phyloP scores from a whole-genome alignment of 2,797 vertebrate species.

The Gouania willdenowi region DNA sequence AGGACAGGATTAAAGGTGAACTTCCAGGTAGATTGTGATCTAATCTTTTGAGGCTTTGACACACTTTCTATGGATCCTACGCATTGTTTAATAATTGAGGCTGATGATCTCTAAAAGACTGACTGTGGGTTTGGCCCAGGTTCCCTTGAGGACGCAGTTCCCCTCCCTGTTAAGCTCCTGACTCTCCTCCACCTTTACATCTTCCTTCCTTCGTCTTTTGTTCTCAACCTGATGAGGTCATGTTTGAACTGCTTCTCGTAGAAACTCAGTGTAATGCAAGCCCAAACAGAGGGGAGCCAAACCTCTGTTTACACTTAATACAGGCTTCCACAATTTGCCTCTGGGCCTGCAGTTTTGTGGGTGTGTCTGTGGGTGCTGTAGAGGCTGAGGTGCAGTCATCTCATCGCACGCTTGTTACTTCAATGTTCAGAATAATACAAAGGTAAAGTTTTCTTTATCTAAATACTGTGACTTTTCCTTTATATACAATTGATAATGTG shows the following conservation, averaged over 20 bases:
- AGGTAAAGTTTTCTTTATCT: too few species aligned
- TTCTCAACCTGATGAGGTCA: conserved; percentile 74
- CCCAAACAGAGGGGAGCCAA: conserved; percentile 70
- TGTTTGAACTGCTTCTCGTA: conserved; percentile 62
- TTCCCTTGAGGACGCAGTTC: conserved; percentile 36
- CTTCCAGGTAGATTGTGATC: too few species aligned
- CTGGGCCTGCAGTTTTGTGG: conserved; percentile 24
- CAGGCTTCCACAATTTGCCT: conserved; percentile 70
- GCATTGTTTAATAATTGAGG: too few species aligned
- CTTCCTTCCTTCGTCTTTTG: conserved; percentile 47
- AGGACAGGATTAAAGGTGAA: too few species aligned
- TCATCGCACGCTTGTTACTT: conserved; percentile 57
- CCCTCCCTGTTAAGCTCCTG: conserved; percentile 30
- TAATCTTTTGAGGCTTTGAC: too few species aligned
- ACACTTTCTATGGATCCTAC: too few species aligned
- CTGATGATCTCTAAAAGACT: conserved; percentile 69
- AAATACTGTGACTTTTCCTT: too few species aligned
- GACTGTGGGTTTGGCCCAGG: conserved; percentile 28
- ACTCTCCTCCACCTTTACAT: conserved; percentile 17
- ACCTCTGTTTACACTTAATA: conserved; percentile 70
- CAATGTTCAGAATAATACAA: conserved; percentile 62
- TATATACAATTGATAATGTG: too few species aligned
- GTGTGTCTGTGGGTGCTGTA: conserved; percentile 33
- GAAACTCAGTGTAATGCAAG: conserved; percentile 67
- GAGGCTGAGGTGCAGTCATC: conserved; percentile 30